These are phyloP conservation scores for Paracyclopina nana DNA, from an alignment of 1,140 invertebrate species.

Conservation along the genomic window DNA sequence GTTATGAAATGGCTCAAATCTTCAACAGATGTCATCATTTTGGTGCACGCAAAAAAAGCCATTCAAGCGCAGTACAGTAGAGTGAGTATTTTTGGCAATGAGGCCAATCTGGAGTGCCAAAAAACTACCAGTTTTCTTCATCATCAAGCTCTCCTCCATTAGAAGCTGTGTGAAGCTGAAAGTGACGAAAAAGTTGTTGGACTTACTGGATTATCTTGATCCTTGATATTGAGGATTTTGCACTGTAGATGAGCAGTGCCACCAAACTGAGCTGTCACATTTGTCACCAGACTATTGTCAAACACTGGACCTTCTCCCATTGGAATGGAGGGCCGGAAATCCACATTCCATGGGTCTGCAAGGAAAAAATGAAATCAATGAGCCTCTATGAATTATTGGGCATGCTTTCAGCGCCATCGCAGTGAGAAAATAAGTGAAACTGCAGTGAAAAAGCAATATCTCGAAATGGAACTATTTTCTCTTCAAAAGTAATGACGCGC, in stretches of 20 bases:
- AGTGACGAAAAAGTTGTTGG: slow-evolving; percentile 14
- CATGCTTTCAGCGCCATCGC: too few relatives aligned
- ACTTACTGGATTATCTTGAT: slow-evolving; percentile 9
- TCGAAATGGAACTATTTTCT: too few relatives aligned
- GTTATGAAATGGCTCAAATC: neutral
- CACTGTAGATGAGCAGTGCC: slow-evolving; percentile 9
- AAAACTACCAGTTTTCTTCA: neutral
- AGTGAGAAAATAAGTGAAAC: too few relatives aligned
- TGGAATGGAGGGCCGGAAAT: slow-evolving; percentile 1
- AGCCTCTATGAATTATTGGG: too few relatives aligned
- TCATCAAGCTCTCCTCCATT: neutral
- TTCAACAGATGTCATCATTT: neutral
- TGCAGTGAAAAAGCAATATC: too few relatives aligned
- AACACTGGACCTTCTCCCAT: neutral
- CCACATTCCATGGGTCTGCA: slow-evolving; percentile 1
- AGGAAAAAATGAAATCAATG: neutral
- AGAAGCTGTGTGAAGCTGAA: neutral
- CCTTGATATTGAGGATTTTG: slow-evolving; percentile 14
- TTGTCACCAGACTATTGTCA: slow-evolving; percentile 12
- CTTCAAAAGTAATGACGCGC: too few relatives aligned
- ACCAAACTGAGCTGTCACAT: slow-evolving; percentile 9
- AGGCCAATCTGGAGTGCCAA: too few relatives aligned
- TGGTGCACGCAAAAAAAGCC: neutral
- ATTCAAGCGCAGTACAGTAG: neutral
- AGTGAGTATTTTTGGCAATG: too few relatives aligned